These are phyloP conservation scores for Ochotona princeps DNA, from an alignment of 2,113 vertebrate species.

Conservation along the genomic window DNA sequence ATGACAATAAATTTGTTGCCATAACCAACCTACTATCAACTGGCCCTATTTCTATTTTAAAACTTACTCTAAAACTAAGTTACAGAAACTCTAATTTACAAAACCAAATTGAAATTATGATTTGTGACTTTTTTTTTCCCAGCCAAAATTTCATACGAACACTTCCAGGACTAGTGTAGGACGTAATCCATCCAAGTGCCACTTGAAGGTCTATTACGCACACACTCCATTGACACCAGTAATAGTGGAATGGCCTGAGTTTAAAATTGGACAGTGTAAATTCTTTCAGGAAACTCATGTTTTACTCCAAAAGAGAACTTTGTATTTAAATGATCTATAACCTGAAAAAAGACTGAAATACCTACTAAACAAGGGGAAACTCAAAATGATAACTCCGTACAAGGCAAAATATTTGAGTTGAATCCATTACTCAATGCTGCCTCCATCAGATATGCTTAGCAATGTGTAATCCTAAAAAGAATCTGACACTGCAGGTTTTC, in stretches of 20 bases:
- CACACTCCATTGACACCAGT: background rate
- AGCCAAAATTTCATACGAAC: background rate
- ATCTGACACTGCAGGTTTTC: constrained; percentile 19
- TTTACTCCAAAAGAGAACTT: constrained; percentile 37
- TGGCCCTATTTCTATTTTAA: constrained; percentile 23
- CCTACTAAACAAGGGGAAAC: background rate
- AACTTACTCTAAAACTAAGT: background rate
- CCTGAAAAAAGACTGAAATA: background rate
- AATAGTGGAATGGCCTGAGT: background rate
- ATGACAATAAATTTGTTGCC: background rate
- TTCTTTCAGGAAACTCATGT: constrained; percentile 24
- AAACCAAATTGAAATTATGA: constrained; percentile 36
- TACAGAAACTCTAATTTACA: constrained; percentile 28
- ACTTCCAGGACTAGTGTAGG: background rate
- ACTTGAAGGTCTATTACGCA: background rate
- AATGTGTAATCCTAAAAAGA: constrained; percentile 6
- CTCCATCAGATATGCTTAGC: constrained; percentile 12
- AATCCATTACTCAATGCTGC: constrained; percentile 9
- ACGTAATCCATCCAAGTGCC: background rate
- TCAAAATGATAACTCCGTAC: background rate
- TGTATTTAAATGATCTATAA: constrained; percentile 41
- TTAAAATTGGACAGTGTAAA: constrained; percentile 26
- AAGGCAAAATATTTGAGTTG: background rate
- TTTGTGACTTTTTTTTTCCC: background rate
- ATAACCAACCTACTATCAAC: background rate